A percentile compares a stretch with the other conserved stretches of the same genome.
Evolutionary conservation across 2,113 vertebrate genomes (phyloP).

Genomic region (Gracilinanus agilis): DNA sequence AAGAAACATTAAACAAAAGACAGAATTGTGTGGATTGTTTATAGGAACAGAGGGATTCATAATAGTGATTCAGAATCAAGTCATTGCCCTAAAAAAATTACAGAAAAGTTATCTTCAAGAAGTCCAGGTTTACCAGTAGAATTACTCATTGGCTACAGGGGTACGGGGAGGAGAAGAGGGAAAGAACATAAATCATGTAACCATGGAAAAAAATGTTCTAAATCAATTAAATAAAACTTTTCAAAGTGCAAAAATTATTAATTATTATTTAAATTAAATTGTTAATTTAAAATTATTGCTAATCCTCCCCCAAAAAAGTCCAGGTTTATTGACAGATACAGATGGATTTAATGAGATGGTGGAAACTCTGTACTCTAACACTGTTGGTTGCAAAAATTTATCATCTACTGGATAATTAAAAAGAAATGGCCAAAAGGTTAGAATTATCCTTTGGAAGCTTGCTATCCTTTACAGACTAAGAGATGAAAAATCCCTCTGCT

Average conservation of each 20-base stretch:
- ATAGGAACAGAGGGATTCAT: neutral
- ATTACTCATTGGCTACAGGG: too few species aligned
- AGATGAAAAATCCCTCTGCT: neutral
- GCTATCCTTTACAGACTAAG: neutral
- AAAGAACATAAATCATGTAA: too few species aligned
- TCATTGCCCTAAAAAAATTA: neutral
- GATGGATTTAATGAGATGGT: neutral
- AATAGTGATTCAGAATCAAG: neutral
- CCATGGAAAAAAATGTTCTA: too few species aligned
- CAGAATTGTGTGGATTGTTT: neutral
- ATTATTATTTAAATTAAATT: too few species aligned
- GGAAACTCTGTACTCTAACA: neutral
- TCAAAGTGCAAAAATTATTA: too few species aligned
- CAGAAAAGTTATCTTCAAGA: neutral
- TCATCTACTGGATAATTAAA: neutral
- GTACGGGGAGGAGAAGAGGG: too few species aligned
- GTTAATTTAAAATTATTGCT: too few species aligned
- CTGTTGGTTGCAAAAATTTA: neutral
- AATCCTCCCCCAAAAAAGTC: too few species aligned
- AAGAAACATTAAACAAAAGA: neutral
- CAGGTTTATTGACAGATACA: neutral
- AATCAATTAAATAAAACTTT: too few species aligned
- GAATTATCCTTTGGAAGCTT: neutral
- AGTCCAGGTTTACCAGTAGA: neutral
- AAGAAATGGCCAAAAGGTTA: neutral